Evolutionary conservation across 35 echinoderm and acorn worm genomes (phyloP).

Genomic region (Lytechinus variegatus): DNA sequence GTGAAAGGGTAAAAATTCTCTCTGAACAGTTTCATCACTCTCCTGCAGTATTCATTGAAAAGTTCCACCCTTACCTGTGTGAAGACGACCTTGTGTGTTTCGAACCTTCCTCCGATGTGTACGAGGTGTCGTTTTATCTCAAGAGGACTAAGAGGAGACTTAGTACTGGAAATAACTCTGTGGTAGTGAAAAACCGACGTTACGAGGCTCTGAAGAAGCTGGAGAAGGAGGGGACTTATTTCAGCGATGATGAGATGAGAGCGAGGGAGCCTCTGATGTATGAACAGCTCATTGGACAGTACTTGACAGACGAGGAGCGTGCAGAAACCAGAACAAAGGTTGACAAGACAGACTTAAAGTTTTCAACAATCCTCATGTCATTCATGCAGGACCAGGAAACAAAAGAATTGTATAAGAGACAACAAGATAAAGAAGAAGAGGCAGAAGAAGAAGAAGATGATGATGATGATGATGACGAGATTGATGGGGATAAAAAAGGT

Average conservation of each 20-base stretch:
- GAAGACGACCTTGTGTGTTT: constrained; percentile 77
- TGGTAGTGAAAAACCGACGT: constrained; percentile 68
- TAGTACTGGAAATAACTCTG: constrained; percentile 43
- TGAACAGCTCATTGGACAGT: constrained; percentile 91
- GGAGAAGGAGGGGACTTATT: constrained; percentile 77
- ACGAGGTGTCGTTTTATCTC: constrained; percentile 88
- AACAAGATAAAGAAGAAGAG: constrained; percentile 61
- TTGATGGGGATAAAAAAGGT: constrained; percentile 54
- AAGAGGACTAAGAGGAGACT: constrained; percentile 67
- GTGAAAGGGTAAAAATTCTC: constrained; percentile 74
- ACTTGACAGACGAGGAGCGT: constrained; percentile 81
- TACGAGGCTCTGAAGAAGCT: constrained; percentile 93
- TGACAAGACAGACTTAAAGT: constrained; percentile 73
- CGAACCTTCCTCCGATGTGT: constrained; percentile 60
- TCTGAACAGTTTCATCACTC: constrained; percentile 59
- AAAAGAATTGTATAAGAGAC: constrained; percentile 62
- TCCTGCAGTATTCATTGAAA: constrained; percentile 79
- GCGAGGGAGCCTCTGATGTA: constrained; percentile 89
- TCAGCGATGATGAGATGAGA: constrained; percentile 85
- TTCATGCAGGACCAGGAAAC: constrained; percentile 87
- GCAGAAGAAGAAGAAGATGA: constrained; percentile 67
- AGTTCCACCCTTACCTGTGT: constrained; percentile 64
- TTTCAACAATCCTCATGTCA: constrained; percentile 82
- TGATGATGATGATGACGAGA: constrained; percentile 64
- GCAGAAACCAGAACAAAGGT: constrained; percentile 53